These are phyloP conservation scores for Acipenser ruthenus DNA, from an alignment of 2,797 vertebrate genomes.

Conservation along the genomic window DNA sequence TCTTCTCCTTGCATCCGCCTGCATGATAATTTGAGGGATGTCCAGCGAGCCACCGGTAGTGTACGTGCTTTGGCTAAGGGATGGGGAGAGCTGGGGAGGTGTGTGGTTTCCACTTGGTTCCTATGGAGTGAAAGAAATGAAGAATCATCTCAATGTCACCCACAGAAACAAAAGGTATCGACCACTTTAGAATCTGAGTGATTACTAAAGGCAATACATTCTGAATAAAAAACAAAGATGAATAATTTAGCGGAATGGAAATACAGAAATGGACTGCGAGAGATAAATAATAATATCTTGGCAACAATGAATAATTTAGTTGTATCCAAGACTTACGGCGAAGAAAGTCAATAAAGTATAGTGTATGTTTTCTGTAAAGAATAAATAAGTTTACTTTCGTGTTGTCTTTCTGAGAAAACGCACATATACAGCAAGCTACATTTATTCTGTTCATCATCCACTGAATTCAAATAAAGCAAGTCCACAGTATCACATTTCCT, in stretches of 20 bases:
- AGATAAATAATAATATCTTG: too few relatives aligned
- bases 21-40: slow-evolving; percentile 99
- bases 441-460: too few relatives aligned
- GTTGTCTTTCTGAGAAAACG: too few relatives aligned
- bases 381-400: too few relatives aligned
- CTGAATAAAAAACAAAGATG: not conserved
- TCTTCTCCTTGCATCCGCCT: slow-evolving; percentile 95
- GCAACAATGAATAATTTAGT: too few relatives aligned
- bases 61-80: slow-evolving; percentile 88
- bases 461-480: too few relatives aligned
- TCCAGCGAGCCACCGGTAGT: slow-evolving; percentile 93
- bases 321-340: too few relatives aligned
- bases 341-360: too few relatives aligned
- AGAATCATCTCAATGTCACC: slow-evolving; percentile 4
- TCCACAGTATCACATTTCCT: not conserved
- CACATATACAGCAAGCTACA: too few relatives aligned
- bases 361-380: too few relatives aligned
- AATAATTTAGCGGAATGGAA: too few relatives aligned
- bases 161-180: not conserved
- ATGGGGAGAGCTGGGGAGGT: slow-evolving; percentile 92
- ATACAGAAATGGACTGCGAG: not conserved
- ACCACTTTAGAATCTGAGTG: not conserved
- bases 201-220: not conserved
- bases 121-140: slow-evolving; percentile 45
- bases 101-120: slow-evolving; percentile 94